Evolutionary conservation across 1,140 invertebrate species (phyloP), one percentile per base, ranked within the genome.

Genomic region (Leptinotarsa texana): DNA sequence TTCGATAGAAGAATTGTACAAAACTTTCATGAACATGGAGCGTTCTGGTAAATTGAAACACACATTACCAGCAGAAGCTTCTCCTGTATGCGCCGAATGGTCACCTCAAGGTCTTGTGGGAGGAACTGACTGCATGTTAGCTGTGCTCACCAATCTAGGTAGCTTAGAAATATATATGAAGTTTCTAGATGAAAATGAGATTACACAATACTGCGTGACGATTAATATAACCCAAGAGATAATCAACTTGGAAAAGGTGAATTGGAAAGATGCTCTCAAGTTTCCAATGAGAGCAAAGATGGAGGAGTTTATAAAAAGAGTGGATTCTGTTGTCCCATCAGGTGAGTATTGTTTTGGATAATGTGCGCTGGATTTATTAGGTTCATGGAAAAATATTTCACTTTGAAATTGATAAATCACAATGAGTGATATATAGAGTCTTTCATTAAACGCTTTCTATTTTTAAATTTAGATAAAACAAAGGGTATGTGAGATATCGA

Each of bases 121-220:
- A 27, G 63, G 73, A 49, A 72, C 33, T 63, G 63, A 75, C 22
- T 79, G 80, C 75, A 48, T 76, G 18, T 48, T 82, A 13, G 80
- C 78, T 22, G 63, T 78, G n/a, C 57, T 82, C 18, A 79, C 77
- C 18, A 82, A 80, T 74, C 72, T 78, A 11, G 71, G 76, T 27
- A 74, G 75, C n/a, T 67, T 82, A 33, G 74, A 79, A 66, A 75
- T 82, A 62, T 78, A 78, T 75, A 62, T 77, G 21, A 76, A 71
- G 69, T 74, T 3, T 33, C 13, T 75, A 13, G 67, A 78, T 72
- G 74, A 78, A 67, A 75, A 17, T 42, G 75, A 79, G 51, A n/a
- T 75, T 21, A 72, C 48, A 42, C 70, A 82, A 42, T 82, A 77
- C 72, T n/a, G 49, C 24, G 33, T 65, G 22, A 67, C 81, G 4